A percentile compares a stretch with the other conserved stretches of the same genome.
phyloP scores from a whole-genome alignment of 53 echinoderm and acorn worm species.

The Zoroaster sp. region DNA sequence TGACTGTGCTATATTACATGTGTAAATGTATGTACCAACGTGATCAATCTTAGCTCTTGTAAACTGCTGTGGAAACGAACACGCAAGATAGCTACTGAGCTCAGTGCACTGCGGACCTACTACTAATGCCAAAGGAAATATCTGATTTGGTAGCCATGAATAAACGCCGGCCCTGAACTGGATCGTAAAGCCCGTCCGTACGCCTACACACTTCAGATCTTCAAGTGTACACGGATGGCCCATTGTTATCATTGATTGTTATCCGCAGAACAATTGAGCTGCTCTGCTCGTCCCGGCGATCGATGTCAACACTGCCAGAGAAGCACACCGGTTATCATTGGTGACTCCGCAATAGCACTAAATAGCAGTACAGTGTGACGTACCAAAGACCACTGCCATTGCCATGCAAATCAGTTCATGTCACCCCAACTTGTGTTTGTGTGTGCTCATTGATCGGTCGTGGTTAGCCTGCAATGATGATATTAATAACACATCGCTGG shows the following conservation, averaged over 20 bases:
- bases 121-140: background rate
- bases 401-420: conserved; percentile 35
- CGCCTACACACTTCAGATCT: background rate
- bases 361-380: conserved; percentile 12
- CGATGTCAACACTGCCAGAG: background rate
- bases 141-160: background rate
- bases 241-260: conserved; percentile 30
- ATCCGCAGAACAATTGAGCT: conserved; percentile 26
- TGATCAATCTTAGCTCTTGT: background rate
- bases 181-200: background rate
- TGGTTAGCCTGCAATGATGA: conserved; percentile 7
- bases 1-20: background rate
- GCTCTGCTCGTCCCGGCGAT: background rate
- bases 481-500: conserved; percentile 25
- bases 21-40: background rate
- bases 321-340: background rate
- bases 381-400: conserved; percentile 19
- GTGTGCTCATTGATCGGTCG: conserved; percentile 13
- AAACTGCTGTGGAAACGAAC: background rate
- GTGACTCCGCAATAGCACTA: background rate
- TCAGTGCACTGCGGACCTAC: background rate
- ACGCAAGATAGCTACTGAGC: background rate
- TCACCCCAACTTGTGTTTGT: conserved; percentile 9
- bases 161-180: background rate
- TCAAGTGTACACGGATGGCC: background rate